These are phyloP conservation scores for Arnoldichthys spilopterus DNA, from an alignment of 2,797 vertebrate genomes.

Conservation along the genomic window DNA sequence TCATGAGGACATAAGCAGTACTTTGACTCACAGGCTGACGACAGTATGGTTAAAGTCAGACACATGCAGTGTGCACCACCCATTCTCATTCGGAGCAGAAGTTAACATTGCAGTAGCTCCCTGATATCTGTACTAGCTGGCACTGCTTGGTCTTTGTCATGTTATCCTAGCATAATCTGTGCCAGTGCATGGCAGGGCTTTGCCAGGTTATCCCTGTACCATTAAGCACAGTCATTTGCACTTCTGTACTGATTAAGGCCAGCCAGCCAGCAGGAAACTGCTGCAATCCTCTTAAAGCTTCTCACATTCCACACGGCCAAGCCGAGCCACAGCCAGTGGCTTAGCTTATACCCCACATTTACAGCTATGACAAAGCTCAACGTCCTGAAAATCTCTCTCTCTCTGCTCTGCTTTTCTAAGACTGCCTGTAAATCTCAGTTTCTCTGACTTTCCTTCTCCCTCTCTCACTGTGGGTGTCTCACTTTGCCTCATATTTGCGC, in stretches of 20 bases:
- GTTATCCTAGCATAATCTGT: constrained; percentile 45
- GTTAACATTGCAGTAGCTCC: constrained; percentile 25
- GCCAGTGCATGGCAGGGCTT: constrained; percentile 7
- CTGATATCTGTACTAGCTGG: constrained; percentile 31
- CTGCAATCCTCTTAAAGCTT: constrained; percentile 50
- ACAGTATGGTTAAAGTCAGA: constrained; percentile 18
- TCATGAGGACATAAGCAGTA: constrained; percentile 28
- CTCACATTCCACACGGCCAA: constrained; percentile 42
- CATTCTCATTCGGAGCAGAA: constrained; percentile 13
- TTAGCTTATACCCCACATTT: constrained; percentile 31
- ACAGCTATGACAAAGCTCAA: constrained; percentile 24
- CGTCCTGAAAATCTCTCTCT: not conserved
- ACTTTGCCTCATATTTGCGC: not conserved
- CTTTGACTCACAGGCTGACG: constrained; percentile 25
- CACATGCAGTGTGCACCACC: not conserved
- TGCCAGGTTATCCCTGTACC: constrained; percentile 45
- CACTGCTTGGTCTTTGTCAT: constrained; percentile 35
- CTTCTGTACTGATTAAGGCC: constrained; percentile 49
- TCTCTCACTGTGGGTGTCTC: not conserved
- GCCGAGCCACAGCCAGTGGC: constrained; percentile 26
- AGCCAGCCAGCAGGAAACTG: constrained; percentile 45
- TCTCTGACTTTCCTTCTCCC: not conserved
- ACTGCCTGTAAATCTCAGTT: not conserved
- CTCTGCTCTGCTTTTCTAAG: not conserved
- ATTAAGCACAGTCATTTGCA: constrained; percentile 54